phyloP scores from a whole-genome alignment of 2,797 vertebrate genomes.

The Allenopithecus nigroviridis region DNA sequence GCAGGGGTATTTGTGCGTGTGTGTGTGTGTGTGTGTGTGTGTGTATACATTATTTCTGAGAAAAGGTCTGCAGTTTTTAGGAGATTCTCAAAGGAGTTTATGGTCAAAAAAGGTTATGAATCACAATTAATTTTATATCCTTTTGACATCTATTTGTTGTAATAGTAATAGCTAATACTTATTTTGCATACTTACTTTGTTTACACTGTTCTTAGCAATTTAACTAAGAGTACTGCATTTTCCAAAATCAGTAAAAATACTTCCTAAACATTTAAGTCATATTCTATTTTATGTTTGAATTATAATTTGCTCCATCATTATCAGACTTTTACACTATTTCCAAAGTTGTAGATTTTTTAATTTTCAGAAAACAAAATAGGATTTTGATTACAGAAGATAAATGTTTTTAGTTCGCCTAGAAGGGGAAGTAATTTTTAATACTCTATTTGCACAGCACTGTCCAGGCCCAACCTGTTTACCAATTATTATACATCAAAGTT shows the following conservation, averaged over 20 bases:
- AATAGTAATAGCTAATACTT: not conserved
- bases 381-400: not conserved
- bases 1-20: not conserved
- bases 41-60: not conserved
- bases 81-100: not conserved
- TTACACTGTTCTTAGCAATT: not conserved
- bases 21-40: fast-evolving
- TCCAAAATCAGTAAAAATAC: not conserved
- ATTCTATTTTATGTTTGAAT: not conserved
- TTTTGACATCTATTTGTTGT: not conserved
- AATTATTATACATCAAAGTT: not conserved
- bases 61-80: not conserved
- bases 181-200: not conserved
- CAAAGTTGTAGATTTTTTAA: not conserved
- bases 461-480: not conserved
- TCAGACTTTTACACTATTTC: not conserved
- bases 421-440: not conserved
- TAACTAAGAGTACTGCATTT: not conserved
- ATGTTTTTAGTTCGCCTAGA: not conserved
- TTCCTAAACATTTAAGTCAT: not conserved
- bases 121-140: not conserved
- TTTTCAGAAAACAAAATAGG: not conserved
- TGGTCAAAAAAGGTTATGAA: not conserved
- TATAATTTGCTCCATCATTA: not conserved
- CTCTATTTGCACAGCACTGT: not conserved